Evolutionary conservation across 2,888 invertebrate genomes (phyloP).

Genomic region (Eurois occulta): DNA sequence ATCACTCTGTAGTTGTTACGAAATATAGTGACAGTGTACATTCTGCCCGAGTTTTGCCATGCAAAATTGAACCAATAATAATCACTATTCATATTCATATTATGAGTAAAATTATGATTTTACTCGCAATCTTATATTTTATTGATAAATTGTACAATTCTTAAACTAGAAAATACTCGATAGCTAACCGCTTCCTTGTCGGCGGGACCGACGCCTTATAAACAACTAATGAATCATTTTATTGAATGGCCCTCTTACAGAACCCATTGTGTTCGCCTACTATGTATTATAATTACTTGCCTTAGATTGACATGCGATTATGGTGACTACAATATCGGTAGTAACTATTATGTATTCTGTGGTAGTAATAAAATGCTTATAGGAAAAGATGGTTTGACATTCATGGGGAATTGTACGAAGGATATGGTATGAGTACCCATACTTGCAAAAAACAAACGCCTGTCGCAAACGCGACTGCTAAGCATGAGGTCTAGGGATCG

Average conservation of each 20-base stretch:
- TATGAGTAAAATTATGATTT: too few relatives aligned
- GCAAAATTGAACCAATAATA: too few relatives aligned
- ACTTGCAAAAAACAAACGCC: neutral
- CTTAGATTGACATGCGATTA: constrained; percentile 28
- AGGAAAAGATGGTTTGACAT: constrained; percentile 14
- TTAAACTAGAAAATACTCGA: neutral
- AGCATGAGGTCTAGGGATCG: neutral
- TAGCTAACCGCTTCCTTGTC: neutral
- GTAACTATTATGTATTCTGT: neutral
- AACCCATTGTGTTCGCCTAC: constrained; percentile 27
- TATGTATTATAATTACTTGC: constrained; percentile 32
- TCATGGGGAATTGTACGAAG: neutral
- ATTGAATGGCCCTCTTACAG: constrained; percentile 36
- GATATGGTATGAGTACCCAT: neutral
- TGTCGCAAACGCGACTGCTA: neutral
- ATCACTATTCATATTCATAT: too few relatives aligned
- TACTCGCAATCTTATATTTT: too few relatives aligned
- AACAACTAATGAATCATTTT: constrained; percentile 44
- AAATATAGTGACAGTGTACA: too few relatives aligned
- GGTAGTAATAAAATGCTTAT: constrained; percentile 7
- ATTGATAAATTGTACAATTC: neutral
- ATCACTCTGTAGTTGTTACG: too few relatives aligned
- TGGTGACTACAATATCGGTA: constrained; percentile 3
- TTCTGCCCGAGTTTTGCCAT: too few relatives aligned
- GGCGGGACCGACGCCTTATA: neutral